Evolutionary conservation across 2,888 invertebrate genomes (phyloP).

Genomic region (Allacma fusca): DNA sequence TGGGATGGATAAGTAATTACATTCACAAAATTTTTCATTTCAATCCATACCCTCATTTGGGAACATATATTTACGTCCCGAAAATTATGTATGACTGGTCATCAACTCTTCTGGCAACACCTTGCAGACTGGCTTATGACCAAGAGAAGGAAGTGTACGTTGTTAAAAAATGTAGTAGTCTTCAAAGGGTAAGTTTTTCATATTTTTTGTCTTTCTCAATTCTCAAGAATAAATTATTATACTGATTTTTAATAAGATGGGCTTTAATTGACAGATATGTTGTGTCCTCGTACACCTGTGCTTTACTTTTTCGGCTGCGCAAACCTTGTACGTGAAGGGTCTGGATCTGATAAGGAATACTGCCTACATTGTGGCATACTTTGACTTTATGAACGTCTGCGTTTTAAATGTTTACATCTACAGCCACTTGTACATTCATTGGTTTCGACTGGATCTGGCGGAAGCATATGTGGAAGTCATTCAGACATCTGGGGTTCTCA

Average conservation of each 20-base stretch:
- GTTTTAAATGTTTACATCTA: conserved; percentile 25
- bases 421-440: conserved; percentile 22
- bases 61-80: not conserved
- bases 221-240: conserved; percentile 2
- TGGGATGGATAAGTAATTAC: too few relatives aligned
- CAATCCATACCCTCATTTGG: conserved; percentile 4
- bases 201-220: not conserved
- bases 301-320: not conserved
- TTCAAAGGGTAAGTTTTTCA: not conserved
- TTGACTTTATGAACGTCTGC: conserved; percentile 30
- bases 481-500: not conserved
- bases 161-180: not conserved
- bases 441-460: not conserved
- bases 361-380: conserved; percentile 22
- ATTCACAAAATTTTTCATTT: too few relatives aligned
- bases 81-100: not conserved
- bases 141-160: conserved; percentile 16
- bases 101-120: not conserved
- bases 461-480: not conserved
- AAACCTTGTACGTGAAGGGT: conserved; percentile 4
- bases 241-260: not conserved
- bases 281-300: conserved; percentile 4
- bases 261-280: not conserved
- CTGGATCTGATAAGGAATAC: not conserved
- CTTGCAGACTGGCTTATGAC: not conserved